These are phyloP conservation scores for Rhabdomys dilectus DNA, from an alignment of 2,113 vertebrate genomes.

Conservation along the genomic window DNA sequence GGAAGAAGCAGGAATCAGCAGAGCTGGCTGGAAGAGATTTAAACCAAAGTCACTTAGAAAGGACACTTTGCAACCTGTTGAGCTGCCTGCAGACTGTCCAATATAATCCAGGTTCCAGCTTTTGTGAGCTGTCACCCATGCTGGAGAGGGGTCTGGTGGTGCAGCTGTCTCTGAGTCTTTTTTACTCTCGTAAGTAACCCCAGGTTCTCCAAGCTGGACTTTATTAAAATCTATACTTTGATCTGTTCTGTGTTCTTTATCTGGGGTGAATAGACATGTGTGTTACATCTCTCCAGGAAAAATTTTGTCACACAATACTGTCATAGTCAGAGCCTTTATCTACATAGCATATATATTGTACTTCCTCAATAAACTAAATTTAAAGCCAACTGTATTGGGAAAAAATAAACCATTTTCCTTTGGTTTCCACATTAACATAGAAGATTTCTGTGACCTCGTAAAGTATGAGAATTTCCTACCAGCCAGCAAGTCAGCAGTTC, in stretches of 20 bases:
- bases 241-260: not conserved
- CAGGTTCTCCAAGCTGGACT: not conserved
- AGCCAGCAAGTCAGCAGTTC: not conserved
- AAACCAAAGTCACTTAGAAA: not conserved
- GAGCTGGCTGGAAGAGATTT: not conserved
- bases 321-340: not conserved
- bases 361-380: slow-evolving; percentile 5
- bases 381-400: not conserved
- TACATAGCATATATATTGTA: not conserved
- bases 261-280: not conserved
- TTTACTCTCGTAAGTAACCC: not conserved
- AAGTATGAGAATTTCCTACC: too few relatives aligned
- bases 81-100: not conserved
- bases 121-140: not conserved
- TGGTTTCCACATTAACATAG: not conserved
- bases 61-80: not conserved
- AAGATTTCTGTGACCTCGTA: not conserved
- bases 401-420: not conserved
- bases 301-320: not conserved
- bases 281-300: not conserved
- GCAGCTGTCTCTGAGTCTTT: not conserved
- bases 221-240: not conserved
- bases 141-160: not conserved
- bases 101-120: not conserved
- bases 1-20: not conserved